Conservation (phyloP, 2,113 vertebrate genomes). For the Guaruba guarouba region DNA sequence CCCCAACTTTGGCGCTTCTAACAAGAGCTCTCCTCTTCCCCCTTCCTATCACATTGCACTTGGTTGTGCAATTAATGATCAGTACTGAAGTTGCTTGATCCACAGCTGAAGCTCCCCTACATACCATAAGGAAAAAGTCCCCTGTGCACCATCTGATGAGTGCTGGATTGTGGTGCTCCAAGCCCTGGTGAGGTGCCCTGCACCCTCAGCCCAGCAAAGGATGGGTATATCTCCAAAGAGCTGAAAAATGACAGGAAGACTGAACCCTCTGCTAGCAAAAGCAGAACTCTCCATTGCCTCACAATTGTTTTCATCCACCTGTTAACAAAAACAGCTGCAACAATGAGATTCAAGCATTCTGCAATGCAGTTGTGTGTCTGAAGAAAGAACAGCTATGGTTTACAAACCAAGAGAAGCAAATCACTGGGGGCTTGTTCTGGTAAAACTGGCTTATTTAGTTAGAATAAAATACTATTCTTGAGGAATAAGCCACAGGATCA, state of each 20-base stretch:
- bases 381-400: background rate
- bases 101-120: background rate
- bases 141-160: background rate
- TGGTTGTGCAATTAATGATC: background rate
- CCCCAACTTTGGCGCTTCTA: background rate
- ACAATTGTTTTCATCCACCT: conserved; percentile 34
- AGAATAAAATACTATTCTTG: background rate
- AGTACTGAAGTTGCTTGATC: background rate
- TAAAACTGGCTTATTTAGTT: background rate
- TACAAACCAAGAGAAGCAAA: background rate
- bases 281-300: background rate
- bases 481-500: background rate
- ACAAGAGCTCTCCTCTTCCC: background rate
- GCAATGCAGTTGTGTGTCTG: background rate
- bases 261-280: background rate
- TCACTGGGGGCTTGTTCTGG: background rate
- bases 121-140: background rate
- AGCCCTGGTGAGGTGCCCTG: background rate
- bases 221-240: background rate
- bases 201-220: background rate
- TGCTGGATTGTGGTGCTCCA: background rate
- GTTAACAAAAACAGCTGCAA: conserved; percentile 58
- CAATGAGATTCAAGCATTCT: background rate
- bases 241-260: conserved; percentile 24
- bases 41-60: background rate